Evolutionary conservation across 2,888 invertebrate species (phyloP), one percentile per base, ranked within the genome.

Genomic region (Ephialtes manifestator): DNA sequence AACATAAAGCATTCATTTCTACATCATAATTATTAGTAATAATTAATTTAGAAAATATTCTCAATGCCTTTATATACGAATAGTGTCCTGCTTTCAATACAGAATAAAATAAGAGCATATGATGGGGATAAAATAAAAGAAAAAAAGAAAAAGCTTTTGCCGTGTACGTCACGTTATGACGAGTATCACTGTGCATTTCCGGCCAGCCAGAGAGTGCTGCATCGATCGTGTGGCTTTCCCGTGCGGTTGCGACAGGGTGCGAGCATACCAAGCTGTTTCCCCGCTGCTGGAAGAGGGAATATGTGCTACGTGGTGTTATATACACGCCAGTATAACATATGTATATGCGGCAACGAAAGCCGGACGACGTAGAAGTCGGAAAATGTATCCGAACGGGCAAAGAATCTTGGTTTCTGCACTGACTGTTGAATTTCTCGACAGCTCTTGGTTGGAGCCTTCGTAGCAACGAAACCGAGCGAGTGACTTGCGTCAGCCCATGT

Each of bases 221-320:
- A 85, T 85, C 84, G 84, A 85, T 85, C 81, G 84, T 81, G 84
- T 53, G 84, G 84, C 71, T 85, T 85, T 74, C 81, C 81, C 77
- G 78, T 84, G 81, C 84, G 84, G 84, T 84, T 75, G 60, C 60
- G 76, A 76, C 51, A 65, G 76, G 65, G 76, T 65, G 51, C 63
- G 74, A 76, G 51, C 51, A 76, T 35, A 48, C 76, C 65, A 39
- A 39, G 76, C 65, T 51, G 39, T 35, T 65, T 63, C 53, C 72
- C 51, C 51, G 65, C 35, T 39, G 65, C 18, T 39, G 39, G 51
- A 65, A 63, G 63, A 63, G 63, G 51, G 18, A 28, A 39, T 58
- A 72, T 4, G 48, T n/a, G n/a, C 8, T 18, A 18, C n/a, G 8
- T 18, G 51, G 18, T 13, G 58, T 24, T 46, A 48, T 58, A 74